Evolutionary conservation across 1,140 invertebrate species (phyloP).

Genomic region (Vanessa atalanta): DNA sequence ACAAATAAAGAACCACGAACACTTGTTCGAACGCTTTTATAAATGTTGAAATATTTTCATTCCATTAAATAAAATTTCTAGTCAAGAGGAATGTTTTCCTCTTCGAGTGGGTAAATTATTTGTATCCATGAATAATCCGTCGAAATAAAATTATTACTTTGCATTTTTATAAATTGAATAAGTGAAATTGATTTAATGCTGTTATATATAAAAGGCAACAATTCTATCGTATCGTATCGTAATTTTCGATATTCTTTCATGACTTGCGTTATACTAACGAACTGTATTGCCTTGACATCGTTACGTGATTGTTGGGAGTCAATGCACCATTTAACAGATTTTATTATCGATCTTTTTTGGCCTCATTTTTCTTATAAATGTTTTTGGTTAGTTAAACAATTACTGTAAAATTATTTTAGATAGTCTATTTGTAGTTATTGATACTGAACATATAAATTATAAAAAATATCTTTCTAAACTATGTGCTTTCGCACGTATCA

Average conservation of each 20-base stretch:
- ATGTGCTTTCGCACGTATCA: no score
- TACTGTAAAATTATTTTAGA: no score
- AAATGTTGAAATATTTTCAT: constrained; percentile 18
- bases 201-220: neutral
- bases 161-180: constrained; percentile 2
- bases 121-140: constrained; percentile 9
- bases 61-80: constrained; percentile 23
- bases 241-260: neutral
- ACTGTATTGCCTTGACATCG: no score
- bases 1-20: constrained; percentile 23
- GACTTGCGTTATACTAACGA: neutral
- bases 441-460: no score
- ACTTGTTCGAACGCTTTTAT: constrained; percentile 23
- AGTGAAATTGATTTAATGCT: constrained; percentile 1
- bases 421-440: no score
- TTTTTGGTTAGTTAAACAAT: no score
- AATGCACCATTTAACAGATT: no score
- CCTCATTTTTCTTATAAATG: no score
- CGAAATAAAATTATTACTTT: constrained; percentile 8
- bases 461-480: no score
- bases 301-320: no score
- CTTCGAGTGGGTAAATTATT: neutral
- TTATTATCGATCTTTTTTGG: no score
- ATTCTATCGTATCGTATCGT: no score
- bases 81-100: constrained; percentile 22